Conservation (phyloP, 92 coral and sea anemone species). For the Desmophyllum pertusum region DNA sequence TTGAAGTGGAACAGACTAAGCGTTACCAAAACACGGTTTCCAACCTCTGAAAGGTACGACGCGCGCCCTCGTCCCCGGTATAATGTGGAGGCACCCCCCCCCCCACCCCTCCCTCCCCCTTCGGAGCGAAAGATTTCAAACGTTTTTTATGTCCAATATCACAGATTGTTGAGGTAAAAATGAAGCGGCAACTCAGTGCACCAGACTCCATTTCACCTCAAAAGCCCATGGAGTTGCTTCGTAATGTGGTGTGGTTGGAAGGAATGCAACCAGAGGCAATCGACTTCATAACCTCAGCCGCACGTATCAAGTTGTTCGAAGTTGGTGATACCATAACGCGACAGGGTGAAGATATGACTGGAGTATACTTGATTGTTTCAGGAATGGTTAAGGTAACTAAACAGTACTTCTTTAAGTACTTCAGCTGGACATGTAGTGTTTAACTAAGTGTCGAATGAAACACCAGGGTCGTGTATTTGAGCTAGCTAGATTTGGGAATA, state of each 20-base stretch:
- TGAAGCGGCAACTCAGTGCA: constrained; percentile 95
- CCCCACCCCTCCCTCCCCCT: too few species aligned
- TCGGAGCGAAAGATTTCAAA: too few species aligned
- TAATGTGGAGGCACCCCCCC: too few species aligned
- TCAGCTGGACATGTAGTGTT: not conserved
- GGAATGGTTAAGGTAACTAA: constrained; percentile 93
- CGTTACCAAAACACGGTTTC: too few species aligned
- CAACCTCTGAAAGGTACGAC: too few species aligned
- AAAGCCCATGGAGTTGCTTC: constrained; percentile 76
- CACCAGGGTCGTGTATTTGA: too few species aligned
- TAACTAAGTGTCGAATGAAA: too few species aligned
- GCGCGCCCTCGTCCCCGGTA: too few species aligned
- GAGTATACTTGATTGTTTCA: constrained; percentile 84
- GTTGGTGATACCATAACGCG: constrained; percentile 88
- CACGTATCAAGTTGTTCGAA: constrained; percentile 83
- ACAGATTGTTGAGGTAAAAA: constrained; percentile 90
- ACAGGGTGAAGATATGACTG: constrained; percentile 93
- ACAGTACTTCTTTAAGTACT: not conserved
- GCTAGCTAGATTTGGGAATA: too few species aligned
- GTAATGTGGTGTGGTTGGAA: constrained; percentile 95
- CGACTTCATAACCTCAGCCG: constrained; percentile 71
- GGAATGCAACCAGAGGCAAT: constrained; percentile 85
- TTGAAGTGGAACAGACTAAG: too few species aligned
- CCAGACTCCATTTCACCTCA: constrained; percentile 93
- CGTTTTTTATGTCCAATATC: not conserved